Evolutionary conservation across 30 jellyfish, hydroid and myxozoan species (phyloP).

Genomic region (Aurelia sp.): DNA sequence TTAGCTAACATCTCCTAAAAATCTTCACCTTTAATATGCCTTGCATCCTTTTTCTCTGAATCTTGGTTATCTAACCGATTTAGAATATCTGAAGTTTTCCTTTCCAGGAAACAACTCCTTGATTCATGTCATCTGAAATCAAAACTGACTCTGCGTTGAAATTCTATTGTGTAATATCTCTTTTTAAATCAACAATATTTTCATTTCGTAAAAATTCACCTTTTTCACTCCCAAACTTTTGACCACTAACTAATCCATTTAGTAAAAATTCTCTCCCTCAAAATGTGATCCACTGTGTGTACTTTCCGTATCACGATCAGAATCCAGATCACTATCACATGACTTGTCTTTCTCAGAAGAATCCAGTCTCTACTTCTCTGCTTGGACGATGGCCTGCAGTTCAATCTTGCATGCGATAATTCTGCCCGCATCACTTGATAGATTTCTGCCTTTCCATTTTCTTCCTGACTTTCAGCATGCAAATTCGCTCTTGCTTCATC

Average conservation of each 20-base stretch:
- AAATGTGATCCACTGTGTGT: neutral
- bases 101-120: neutral
- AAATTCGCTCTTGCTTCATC: constrained; percentile 13
- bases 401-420: constrained; percentile 10
- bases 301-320: constrained; percentile 11
- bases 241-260: no score
- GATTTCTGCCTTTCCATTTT: constrained; percentile 8
- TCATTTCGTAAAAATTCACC: no score
- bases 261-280: no score
- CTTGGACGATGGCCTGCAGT: neutral
- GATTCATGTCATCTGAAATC: constrained; percentile 5
- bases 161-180: no score
- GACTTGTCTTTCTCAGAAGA: constrained; percentile 5
- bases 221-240: no score
- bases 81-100: neutral
- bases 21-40: constrained; percentile 5
- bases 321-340: neutral
- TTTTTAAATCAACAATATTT: no score
- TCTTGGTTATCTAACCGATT: constrained; percentile 22
- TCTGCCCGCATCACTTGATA: constrained; percentile 19
- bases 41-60: constrained; percentile 13
- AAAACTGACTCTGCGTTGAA: neutral
- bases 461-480: neutral
- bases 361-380: constrained; percentile 1
- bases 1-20: constrained; percentile 21